Base-by-base conservation (phyloP, 2,797 vertebrate genomes). In the Enteromius afrohamiltoni region DNA sequence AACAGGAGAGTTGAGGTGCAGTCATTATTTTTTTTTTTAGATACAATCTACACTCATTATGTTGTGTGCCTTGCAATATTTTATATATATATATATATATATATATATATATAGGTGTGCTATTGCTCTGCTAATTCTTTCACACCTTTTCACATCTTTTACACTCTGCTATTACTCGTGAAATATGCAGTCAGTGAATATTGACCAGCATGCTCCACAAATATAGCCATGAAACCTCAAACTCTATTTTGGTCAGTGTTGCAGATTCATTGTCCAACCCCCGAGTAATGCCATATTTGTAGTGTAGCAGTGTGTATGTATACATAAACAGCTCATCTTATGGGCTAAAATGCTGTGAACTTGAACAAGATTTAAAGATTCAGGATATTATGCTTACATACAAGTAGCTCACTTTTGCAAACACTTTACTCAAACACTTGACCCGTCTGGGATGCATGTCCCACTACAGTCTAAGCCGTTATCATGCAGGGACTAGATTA, bases 291-390 rank as follows among this genome's bases (percentile, higher is more conserved):
- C 23, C 58, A 60, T 26, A 14, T 55, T 11, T 58, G 11, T 26
- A 26, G 23, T 60, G 10, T 23, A 60, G 4, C 11, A 23, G 55
- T 13, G 55, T 13, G 4, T 40, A 9, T n/a, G 51, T 40, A 11
- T 40, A 68, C 40, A 49, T 70, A 17, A 19, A 76, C 42, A 29
- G 31, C 16, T 53, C 79, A 68, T 79, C 85, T 81, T 84, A 71
- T 3, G 29, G 40, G 58, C 82, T 82, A 71, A 85, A 42, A 82
- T 19, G 58, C 10, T 45, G 58, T 74, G 68, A 62, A 42, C 65
- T 79, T 70, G 78, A 45, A n/a, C 47, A 60, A 26, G n/a, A n/a
- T 40, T 55, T 21, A 47, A 16, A 73, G n/a, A 29, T 37, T 9
- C 42, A 60, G 51, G 23, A 80, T 71, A 60, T 45, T 1, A 58